phyloP scores from a whole-genome alignment of 2,797 vertebrate species.

The Neoniphon sammara region DNA sequence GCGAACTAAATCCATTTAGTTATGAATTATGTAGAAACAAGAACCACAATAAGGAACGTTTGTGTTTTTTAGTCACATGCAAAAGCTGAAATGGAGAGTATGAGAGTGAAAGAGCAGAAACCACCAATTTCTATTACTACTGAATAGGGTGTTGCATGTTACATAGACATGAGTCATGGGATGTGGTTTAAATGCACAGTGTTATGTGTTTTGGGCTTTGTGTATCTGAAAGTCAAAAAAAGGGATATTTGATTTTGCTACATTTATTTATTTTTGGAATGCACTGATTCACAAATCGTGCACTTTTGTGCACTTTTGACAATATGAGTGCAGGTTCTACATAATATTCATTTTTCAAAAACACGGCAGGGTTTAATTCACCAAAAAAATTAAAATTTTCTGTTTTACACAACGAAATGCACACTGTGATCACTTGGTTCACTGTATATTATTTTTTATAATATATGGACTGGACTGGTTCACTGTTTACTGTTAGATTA shows the following conservation, averaged over 20 bases:
- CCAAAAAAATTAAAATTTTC: not conserved
- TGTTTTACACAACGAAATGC: not conserved
- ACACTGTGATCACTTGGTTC: too few relatives aligned
- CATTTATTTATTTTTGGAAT: slow-evolving; percentile 5
- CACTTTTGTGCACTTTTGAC: not conserved
- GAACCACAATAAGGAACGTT: not conserved
- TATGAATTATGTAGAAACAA: not conserved
- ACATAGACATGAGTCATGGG: slow-evolving; percentile 12
- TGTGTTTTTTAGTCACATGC: not conserved
- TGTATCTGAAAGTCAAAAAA: slow-evolving; percentile 1
- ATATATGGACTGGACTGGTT: not conserved
- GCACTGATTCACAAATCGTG: not conserved
- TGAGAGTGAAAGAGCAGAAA: slow-evolving; percentile 35
- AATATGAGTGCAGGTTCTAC: not conserved
- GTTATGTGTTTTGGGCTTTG: slow-evolving; percentile 19
- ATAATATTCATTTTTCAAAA: not conserved
- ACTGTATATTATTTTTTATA: too few relatives aligned
- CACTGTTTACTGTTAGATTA: not conserved
- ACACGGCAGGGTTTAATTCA: too few relatives aligned
- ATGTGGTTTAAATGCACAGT: slow-evolving; percentile 45
- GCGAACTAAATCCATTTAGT: not conserved
- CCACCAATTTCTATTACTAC: slow-evolving; percentile 24
- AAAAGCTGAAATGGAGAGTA: not conserved
- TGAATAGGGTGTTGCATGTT: slow-evolving; percentile 11
- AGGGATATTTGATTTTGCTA: slow-evolving; percentile 25